A percentile compares a stretch with the other conserved stretches of the same genome.
Evolutionary conservation across 2,113 vertebrate species (phyloP).

Genomic region (Campylorhamphus procurvoides): DNA sequence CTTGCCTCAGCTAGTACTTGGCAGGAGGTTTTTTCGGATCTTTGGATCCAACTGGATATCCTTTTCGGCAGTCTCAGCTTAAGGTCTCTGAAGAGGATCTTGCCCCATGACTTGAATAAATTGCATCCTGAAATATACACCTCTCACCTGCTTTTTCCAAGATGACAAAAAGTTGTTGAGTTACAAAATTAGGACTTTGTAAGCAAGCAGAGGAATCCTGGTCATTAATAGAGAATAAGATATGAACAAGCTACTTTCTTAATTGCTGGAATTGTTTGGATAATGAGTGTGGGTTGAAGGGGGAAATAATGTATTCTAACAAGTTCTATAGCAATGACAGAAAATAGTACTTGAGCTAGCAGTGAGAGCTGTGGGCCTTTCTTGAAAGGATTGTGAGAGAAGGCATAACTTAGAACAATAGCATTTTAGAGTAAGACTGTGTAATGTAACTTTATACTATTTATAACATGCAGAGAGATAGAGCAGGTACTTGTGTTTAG

Average conservation of each 20-base stretch:
- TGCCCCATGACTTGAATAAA: neutral
- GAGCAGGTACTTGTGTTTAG: slow-evolving; percentile 77
- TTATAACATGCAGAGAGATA: slow-evolving; percentile 72
- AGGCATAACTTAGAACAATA: slow-evolving; percentile 69
- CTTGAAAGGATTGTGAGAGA: slow-evolving; percentile 11
- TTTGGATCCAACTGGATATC: neutral
- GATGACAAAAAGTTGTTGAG: neutral
- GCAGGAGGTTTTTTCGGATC: neutral
- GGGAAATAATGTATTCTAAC: slow-evolving; percentile 21
- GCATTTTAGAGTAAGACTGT: slow-evolving; percentile 70
- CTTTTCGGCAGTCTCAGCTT: neutral
- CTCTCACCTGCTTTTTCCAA: neutral
- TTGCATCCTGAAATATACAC: neutral
- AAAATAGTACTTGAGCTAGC: neutral
- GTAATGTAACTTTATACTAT: slow-evolving; percentile 77
- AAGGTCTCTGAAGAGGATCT: neutral
- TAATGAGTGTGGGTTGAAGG: neutral
- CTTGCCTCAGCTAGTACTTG: neutral
- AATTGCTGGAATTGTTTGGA: neutral
- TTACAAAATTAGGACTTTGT: neutral
- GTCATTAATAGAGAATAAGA: neutral
- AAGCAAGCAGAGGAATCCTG: neutral
- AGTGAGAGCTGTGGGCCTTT: neutral
- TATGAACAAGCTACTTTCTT: neutral
- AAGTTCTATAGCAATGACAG: slow-evolving; percentile 3